Percentiles rank a stretch among this genome's conserved stretches.
These are phyloP conservation scores for Trichonephila inaurata DNA, from an alignment of 1,140 invertebrate genomes.

Conservation along the genomic window DNA sequence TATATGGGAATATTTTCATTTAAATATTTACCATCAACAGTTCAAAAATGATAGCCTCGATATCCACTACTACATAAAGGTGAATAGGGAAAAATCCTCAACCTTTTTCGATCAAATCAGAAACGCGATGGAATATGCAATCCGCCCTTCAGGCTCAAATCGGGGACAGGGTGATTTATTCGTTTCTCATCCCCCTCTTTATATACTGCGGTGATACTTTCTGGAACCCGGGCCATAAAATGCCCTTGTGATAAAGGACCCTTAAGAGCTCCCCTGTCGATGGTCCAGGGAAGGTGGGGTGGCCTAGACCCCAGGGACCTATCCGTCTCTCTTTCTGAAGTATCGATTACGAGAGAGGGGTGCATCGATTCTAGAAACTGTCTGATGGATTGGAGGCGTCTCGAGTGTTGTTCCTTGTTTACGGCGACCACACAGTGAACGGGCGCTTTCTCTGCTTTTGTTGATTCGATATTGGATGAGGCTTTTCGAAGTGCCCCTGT, in stretches of 20 bases:
- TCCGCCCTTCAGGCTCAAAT: constrained; percentile 10
- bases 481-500: not conserved
- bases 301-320: constrained; percentile 4
- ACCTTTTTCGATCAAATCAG: too few relatives aligned
- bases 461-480: not conserved
- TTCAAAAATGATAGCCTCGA: too few relatives aligned
- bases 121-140: not conserved
- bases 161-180: not conserved
- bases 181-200: not conserved
- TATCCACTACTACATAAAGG: too few relatives aligned
- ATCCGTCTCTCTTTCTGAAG: constrained; percentile 18
- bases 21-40: too few relatives aligned
- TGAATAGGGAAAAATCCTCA: too few relatives aligned
- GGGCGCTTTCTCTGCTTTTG: not conserved
- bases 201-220: constrained; percentile 11
- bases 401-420: constrained; percentile 31
- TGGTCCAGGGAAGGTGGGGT: not conserved
- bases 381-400: not conserved
- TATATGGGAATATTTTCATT: too few relatives aligned
- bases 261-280: constrained; percentile 40
- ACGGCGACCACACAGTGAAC: not conserved
- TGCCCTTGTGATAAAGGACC: constrained; percentile 34
- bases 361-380: not conserved
- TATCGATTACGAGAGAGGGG: constrained; percentile 7
- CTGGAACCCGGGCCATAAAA: not conserved